Evolutionary conservation across 1,140 invertebrate genomes (phyloP).

Genomic region (Macrostomum lignano): DNA sequence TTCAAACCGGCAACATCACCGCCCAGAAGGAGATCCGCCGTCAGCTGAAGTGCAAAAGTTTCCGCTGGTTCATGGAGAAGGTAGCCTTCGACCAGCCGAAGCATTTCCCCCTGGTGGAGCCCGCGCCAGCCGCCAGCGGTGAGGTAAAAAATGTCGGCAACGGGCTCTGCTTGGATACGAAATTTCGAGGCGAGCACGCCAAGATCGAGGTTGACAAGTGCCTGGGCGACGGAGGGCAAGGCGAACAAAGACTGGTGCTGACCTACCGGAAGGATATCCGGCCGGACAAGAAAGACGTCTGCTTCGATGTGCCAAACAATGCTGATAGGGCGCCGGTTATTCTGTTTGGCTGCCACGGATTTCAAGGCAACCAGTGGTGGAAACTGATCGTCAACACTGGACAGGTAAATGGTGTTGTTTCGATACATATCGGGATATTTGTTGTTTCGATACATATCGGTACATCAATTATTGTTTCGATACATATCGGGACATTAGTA

Average conservation of each 20-base stretch:
- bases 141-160: conserved; percentile 33
- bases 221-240: conserved; percentile 32
- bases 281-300: conserved; percentile 44
- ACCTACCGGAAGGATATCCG: conserved; percentile 74
- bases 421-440: no score
- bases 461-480: no score
- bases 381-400: conserved; percentile 43
- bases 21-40: conserved; percentile 41
- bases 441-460: no score
- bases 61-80: conserved; percentile 79
- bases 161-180: conserved; percentile 46
- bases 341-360: conserved; percentile 36
- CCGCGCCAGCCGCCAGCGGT: conserved; percentile 14
- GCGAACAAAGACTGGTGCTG: conserved; percentile 35
- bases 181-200: conserved; percentile 37
- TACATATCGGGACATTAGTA: no score
- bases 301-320: conserved; percentile 60
- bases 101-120: conserved; percentile 41
- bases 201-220: conserved; percentile 37
- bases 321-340: conserved; percentile 42
- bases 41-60: conserved; percentile 54
- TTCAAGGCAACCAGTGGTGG: conserved; percentile 72
- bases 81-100: conserved; percentile 64
- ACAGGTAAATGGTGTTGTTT: not conserved
- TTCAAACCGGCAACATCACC: conserved; percentile 32